Evolutionary conservation across 2,797 vertebrate genomes (phyloP), one percentile per base, ranked within the genome.

Genomic region (Chromis chromis): DNA sequence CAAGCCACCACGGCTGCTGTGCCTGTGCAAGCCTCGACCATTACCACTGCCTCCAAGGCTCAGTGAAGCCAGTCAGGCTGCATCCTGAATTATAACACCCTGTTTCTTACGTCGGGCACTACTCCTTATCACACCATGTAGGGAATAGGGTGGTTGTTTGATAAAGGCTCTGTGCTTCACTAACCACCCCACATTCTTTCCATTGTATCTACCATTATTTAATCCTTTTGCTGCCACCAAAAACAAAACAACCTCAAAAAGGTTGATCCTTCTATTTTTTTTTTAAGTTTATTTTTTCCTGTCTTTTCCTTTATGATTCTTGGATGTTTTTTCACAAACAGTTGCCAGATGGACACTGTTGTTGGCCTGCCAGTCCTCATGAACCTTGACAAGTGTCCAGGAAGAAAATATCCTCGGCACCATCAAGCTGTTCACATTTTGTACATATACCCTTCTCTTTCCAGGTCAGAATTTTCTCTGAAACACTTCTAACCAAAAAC

Each of bases 21-120:
- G 85, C 92, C 93, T 48, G 91, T 94, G 83, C 91, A 97, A 72
- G 91, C 96, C 6, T 95, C 98, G 84, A 97, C 97, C 94, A 98
- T 97, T 92, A 97, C 96, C 91, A 96, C 98, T 73, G 96, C 97
- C 95, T 98, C 98, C 93, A 99, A 98, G 96, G 97, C 98, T 63
- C 98, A 99, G 95, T 99, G 96, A 99, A 92, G 90, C 91, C 67
- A 65, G 79, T 60, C 36, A 3, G 82, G 76, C 89, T 61, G 74
- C 65, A 65, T 77, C 76, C 74, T 24, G 60, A 78, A 65, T 39
- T 33, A 6, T 31, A 67, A 68, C 56, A 60, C 76, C 83, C 77
- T 70, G 40, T 78, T 76, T 72, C 79, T 83, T 81, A 44, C 53
- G 67, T 82, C 27, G 78, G 83, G 86, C 86, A 89, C 89, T 86